A percentile compares a stretch with the other conserved stretches of the same genome.
These are phyloP conservation scores for Alcedo quadribrachys DNA, from an alignment of 2,797 vertebrate species.

Conservation along the genomic window DNA sequence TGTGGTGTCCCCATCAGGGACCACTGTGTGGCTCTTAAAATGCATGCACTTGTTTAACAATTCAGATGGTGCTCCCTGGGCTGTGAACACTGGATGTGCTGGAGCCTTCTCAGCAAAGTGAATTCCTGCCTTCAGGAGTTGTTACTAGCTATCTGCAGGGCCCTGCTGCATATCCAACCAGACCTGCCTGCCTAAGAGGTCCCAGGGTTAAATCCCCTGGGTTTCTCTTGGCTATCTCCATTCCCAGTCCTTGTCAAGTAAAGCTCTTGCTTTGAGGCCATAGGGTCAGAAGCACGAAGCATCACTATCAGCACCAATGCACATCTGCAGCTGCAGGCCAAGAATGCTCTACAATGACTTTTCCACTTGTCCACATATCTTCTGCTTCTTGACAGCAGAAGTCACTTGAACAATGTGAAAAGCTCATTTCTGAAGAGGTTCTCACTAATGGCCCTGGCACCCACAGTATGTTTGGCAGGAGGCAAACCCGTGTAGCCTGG, in stretches of 20 bases:
- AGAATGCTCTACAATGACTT: neutral
- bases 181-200: neutral
- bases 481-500: constrained; percentile 44
- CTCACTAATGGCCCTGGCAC: constrained; percentile 49
- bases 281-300: neutral
- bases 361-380: neutral
- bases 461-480: constrained; percentile 47
- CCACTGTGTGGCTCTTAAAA: neutral
- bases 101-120: neutral
- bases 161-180: neutral
- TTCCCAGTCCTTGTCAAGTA: neutral
- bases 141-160: neutral
- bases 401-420: constrained; percentile 45
- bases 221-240: neutral
- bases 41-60: fast-evolving
- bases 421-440: constrained; percentile 55
- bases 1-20: fast-evolving
- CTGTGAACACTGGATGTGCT: fast-evolving
- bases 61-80: neutral
- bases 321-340: neutral
- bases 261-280: neutral
- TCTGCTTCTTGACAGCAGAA: constrained; percentile 6
- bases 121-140: neutral
- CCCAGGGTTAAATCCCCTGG: fast-evolving
- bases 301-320: fast-evolving